phyloP scores from a whole-genome alignment of 2,888 invertebrate species.

The Stenotaenia linearis region DNA sequence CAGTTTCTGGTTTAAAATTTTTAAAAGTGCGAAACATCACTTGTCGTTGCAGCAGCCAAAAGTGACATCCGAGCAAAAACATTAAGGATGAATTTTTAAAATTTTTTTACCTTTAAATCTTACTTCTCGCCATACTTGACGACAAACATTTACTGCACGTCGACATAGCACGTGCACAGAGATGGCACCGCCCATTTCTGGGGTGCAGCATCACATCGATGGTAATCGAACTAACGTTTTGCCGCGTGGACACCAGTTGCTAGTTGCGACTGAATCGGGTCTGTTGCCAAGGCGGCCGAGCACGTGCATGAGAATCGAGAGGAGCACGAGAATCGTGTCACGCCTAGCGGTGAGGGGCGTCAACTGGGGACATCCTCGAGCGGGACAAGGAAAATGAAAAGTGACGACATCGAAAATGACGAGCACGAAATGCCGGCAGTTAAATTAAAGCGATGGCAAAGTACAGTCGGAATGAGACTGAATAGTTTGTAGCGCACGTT shows the following conservation, averaged over 20 bases:
- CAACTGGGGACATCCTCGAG: neutral
- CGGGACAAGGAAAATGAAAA: neutral
- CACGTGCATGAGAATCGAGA: constrained; percentile 2
- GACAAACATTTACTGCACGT: neutral
- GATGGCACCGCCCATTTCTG: constrained; percentile 10
- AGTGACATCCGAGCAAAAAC: too few species aligned
- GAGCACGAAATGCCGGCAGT: neutral
- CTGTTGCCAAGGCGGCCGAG: neutral
- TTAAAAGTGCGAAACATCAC: too few species aligned
- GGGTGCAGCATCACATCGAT: neutral
- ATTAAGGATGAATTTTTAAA: neutral
- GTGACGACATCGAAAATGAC: neutral
- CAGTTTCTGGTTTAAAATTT: too few species aligned
- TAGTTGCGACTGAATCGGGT: neutral
- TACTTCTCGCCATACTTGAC: constrained; percentile 8
- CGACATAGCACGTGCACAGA: neutral
- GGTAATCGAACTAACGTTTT: neutral
- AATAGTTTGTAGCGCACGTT: neutral
- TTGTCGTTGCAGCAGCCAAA: too few species aligned
- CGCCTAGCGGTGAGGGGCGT: constrained; percentile 8
- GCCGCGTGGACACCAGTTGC: constrained; percentile 8
- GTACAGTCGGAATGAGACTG: neutral
- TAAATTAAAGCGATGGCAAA: neutral
- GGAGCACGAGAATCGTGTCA: neutral
- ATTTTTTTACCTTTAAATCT: constrained; percentile 24